Percentiles rank a stretch among this genome's conserved stretches.
Conservation (phyloP, 2,888 invertebrate species). For the Cosmorhoe ocellata region DNA sequence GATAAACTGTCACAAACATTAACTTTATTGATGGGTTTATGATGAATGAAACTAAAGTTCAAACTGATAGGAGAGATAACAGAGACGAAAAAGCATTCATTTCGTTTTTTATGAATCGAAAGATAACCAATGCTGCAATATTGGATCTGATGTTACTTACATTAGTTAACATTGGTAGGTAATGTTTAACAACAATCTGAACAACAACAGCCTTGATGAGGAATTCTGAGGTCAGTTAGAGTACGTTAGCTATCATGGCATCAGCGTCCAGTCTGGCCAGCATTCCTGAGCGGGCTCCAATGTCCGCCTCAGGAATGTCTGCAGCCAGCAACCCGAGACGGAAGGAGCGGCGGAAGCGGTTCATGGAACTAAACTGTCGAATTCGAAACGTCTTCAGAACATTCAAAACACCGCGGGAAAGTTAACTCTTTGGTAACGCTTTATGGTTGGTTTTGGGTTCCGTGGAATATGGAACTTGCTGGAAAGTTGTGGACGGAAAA, state of each 20-base stretch:
- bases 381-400: conserved; percentile 44
- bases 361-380: conserved; percentile 59
- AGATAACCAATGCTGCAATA: background rate
- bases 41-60: conserved; percentile 33
- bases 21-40: conserved; percentile 30
- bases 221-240: conserved; percentile 57
- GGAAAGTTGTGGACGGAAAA: conserved; percentile 26
- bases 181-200: too few relatives aligned
- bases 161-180: too few relatives aligned
- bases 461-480: conserved; percentile 34
- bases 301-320: conserved; percentile 72
- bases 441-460: conserved; percentile 34
- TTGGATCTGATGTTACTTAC: background rate
- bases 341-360: conserved; percentile 81
- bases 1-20: conserved; percentile 29
- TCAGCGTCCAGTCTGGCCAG: conserved; percentile 65
- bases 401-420: conserved; percentile 25
- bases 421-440: conserved; percentile 30
- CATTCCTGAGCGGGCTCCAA: conserved; percentile 71
- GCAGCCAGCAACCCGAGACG: conserved; percentile 79
- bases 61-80: conserved; percentile 13
- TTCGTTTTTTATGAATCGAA: conserved; percentile 10
- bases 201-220: conserved; percentile 51
- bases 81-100: background rate
- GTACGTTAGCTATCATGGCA: conserved; percentile 72